Conservation (phyloP, 2,113 vertebrate species). For the Catharus bicknelli region DNA sequence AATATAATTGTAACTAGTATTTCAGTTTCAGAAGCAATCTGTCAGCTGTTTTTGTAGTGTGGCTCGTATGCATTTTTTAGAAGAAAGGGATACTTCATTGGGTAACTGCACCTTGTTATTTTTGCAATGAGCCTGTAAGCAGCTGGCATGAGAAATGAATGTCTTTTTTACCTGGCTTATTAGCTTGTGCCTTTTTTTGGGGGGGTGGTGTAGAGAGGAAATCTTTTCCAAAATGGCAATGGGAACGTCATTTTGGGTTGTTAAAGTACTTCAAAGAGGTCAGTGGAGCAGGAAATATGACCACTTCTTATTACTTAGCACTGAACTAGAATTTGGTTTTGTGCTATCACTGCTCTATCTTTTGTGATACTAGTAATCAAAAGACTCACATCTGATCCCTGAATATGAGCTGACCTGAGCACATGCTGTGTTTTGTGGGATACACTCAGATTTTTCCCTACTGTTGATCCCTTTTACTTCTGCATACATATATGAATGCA, state of each 20-base stretch:
- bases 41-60: background rate
- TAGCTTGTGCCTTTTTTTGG: background rate
- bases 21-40: background rate
- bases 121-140: background rate
- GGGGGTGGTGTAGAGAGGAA: accelerated
- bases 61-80: background rate
- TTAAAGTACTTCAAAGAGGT: background rate
- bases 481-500: background rate
- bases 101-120: background rate
- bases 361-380: background rate
- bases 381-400: background rate
- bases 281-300: background rate
- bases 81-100: background rate
- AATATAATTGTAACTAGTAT: background rate
- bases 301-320: background rate
- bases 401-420: background rate
- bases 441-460: background rate
- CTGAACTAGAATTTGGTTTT: background rate
- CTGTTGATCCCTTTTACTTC: background rate
- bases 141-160: background rate
- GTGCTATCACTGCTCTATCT: background rate
- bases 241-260: background rate
- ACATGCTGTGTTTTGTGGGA: background rate
- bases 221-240: background rate
- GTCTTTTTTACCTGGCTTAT: background rate